Conservation (phyloP, 2,113 vertebrate genomes). For the Merops nubicus region DNA sequence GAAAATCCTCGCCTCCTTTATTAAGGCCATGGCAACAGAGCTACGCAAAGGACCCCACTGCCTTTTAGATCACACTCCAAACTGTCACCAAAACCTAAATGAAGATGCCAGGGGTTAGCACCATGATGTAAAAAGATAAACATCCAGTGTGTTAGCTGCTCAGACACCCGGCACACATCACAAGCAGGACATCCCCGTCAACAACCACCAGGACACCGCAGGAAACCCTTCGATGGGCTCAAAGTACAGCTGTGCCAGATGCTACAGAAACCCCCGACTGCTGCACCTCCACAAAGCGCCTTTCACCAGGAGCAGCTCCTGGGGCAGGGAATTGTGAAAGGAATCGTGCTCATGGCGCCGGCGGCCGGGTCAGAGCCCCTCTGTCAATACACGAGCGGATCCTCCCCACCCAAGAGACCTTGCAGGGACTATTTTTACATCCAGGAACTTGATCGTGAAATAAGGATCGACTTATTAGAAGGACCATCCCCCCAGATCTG, state of each 20-base stretch:
- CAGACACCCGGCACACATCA: fast-evolving
- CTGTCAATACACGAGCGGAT: fast-evolving
- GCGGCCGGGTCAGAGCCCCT: neutral
- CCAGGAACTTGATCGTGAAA: neutral
- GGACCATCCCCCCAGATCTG: neutral
- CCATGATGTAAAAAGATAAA: neutral
- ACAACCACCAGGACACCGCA: neutral
- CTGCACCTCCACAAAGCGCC: neutral
- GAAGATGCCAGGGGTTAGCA: neutral
- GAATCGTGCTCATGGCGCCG: fast-evolving
- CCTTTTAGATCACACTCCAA: neutral
- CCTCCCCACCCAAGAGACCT: neutral
- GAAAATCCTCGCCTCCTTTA: slow-evolving; percentile 6
- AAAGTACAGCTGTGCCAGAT: neutral
- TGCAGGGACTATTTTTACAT: neutral
- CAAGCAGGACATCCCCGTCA: neutral
- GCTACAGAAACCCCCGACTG: too few species aligned
- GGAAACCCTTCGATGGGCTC: neutral
- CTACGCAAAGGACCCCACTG: neutral
- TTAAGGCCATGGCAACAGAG: neutral
- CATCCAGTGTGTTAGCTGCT: neutral
- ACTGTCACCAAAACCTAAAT: neutral
- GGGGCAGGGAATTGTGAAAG: neutral
- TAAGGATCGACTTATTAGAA: neutral
- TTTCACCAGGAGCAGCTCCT: neutral